Base-by-base conservation (phyloP, 1,140 invertebrate genomes). In the Neodiprion fabricii region DNA sequence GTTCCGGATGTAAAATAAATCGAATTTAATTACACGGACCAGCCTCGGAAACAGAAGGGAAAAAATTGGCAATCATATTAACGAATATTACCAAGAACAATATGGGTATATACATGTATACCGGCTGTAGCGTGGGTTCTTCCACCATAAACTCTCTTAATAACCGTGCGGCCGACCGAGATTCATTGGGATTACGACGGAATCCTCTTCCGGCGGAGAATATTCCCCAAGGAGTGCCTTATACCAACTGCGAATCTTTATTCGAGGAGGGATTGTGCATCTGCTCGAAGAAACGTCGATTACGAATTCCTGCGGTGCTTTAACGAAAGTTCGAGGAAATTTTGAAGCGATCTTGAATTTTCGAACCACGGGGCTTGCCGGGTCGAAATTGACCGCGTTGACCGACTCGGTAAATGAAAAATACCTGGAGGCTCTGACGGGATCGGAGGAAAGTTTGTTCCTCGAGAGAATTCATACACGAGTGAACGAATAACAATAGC, bases 11-110 rank as follows among this genome's bases (percentile, higher is more conserved):
- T 40, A 4, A 5, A 40, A 40, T 40, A 40, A 40, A 40, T 40
- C 28, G 28, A 40, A 40, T 40, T 40, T 5, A 40, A 66, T 66
- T 21, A n/a, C 61, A 7, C 14, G 7, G 21, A 66, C 7, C 14
- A n/a, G 4, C 61, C 61, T 1, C 1, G 61, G 21, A n/a, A 66
- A 23, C 21, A 9, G 68, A 47, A 14, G 4, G 23, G 71, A 75
- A 75, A 76, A 80, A 80, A 83, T 81, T 80, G 80, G 75, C 78
- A 82, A 84, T 82, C 76, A 78, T 82, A 83, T 84, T 80, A 80
- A 73, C 73, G 72, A 66, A 79, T 75, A 76, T 79, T 76, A 78
- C 53, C 53, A 9, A 14, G 53, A 61, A 61, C n/a, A 61, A 61
- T 61, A 61, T 17, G 53, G 9, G 11, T 61, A 40, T 40, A 40